phyloP scores from a whole-genome alignment of 2,113 vertebrate genomes.

The Paramisgurnus dabryanus region DNA sequence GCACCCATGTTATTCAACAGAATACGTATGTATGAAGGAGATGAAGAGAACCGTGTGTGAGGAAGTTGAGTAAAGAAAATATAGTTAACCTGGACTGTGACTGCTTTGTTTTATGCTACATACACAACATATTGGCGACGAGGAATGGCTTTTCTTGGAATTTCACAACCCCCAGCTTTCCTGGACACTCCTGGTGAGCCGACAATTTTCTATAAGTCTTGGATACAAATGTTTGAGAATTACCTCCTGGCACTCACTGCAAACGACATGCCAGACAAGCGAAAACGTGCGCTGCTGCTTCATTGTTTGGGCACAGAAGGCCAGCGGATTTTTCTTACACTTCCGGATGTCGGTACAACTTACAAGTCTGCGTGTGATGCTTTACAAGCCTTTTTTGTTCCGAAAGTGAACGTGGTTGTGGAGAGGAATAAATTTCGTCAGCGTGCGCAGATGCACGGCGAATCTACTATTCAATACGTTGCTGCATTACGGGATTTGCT shows the following conservation, averaged over 20 bases:
- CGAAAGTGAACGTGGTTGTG: conserved; percentile 15
- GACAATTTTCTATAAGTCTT: not conserved
- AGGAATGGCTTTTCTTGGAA: not conserved
- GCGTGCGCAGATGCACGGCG: not conserved
- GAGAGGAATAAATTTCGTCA: conserved; percentile 8
- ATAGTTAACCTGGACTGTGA: too few relatives aligned
- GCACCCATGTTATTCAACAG: too few relatives aligned
- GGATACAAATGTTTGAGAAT: conserved; percentile 20
- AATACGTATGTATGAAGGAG: too few relatives aligned
- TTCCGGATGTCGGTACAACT: not conserved
- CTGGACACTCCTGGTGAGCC: conserved; percentile 1
- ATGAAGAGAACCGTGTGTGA: too few relatives aligned
- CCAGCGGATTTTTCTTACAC: not conserved
- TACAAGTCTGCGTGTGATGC: too few relatives aligned
- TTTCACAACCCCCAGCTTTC: conserved; percentile 1
- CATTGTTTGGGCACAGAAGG: not conserved
- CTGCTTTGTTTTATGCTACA: not conserved
- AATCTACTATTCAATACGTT: conserved; percentile 4
- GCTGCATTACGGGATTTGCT: conserved; percentile 7
- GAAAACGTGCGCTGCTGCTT: conserved; percentile 1
- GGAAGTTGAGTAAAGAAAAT: too few relatives aligned
- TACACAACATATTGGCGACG: conserved; percentile 18
- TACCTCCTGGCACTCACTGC: not conserved
- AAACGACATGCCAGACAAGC: not conserved
- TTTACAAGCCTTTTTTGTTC: not conserved